These are phyloP conservation scores for Penaeus vannamei DNA, from an alignment of 1,140 invertebrate genomes.

Conservation along the genomic window DNA sequence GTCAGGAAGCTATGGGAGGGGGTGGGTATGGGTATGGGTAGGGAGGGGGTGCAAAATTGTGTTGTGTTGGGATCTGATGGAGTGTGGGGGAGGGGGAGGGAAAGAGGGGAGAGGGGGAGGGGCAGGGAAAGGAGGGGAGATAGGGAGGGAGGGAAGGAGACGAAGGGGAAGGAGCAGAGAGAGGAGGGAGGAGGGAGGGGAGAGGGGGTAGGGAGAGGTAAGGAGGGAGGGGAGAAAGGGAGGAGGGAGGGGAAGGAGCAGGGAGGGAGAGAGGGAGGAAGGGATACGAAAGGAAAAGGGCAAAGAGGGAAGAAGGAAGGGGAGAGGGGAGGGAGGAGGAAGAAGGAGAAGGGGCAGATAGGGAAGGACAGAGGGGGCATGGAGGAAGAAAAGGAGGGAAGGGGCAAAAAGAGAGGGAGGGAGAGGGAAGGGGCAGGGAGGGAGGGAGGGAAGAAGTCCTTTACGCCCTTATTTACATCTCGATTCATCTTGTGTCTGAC, in stretches of 20 bases:
- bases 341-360: neutral
- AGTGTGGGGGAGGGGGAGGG: neutral
- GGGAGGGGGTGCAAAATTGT: neutral
- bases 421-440: neutral
- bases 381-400: neutral
- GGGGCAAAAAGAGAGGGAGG: neutral
- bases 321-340: neutral
- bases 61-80: neutral
- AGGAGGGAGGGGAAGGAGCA: neutral
- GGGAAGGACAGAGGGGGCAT: neutral
- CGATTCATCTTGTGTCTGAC: neutral
- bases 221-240: neutral
- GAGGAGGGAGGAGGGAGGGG: constrained; percentile 5
- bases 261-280: neutral
- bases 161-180: constrained; percentile 2
- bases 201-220: neutral
- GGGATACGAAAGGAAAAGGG: neutral
- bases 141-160: constrained; percentile 19
- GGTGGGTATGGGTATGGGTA: neutral
- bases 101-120: constrained; percentile 24
- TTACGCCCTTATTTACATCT: neutral
- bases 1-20: neutral
- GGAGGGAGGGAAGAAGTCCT: neutral
- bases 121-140: constrained; percentile 11
- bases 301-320: neutral